Conservation (phyloP, 1,140 invertebrate species). For the Drosophila gunungcola region DNA sequence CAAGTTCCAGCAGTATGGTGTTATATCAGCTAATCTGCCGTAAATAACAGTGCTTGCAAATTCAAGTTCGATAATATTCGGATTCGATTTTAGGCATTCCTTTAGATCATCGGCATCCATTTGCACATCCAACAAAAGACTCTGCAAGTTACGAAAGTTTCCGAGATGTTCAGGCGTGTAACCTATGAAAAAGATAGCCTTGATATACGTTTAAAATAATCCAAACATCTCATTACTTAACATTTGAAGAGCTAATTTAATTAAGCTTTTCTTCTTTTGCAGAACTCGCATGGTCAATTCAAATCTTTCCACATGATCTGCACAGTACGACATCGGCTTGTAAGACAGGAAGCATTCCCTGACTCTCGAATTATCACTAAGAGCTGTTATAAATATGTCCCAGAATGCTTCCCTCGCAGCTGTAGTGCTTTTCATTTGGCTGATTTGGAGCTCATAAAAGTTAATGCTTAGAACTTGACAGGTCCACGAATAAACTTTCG, state of each 20-base stretch:
- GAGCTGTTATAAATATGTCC: neutral
- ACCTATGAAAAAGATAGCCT: neutral
- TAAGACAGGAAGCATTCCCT: neutral
- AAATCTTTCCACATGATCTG: conserved; percentile 8
- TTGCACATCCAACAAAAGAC: neutral
- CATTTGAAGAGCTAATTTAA: neutral
- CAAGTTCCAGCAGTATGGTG: conserved; percentile 4
- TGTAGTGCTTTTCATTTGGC: neutral
- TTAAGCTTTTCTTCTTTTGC: neutral
- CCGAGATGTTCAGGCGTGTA: conserved; percentile 2
- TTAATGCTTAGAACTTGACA: neutral
- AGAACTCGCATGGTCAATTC: conserved; percentile 8
- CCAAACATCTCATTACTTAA: neutral
- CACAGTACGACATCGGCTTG: neutral
- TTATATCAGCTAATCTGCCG: conserved; percentile 13
- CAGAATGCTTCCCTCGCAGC: neutral
- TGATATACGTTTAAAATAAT: too few relatives aligned
- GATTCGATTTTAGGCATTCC: conserved; percentile 4
- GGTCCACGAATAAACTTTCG: neutral
- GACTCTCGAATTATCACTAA: neutral
- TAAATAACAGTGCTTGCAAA: conserved; percentile 2
- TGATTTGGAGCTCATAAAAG: neutral
- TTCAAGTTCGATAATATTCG: neutral
- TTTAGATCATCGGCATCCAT: conserved; percentile 1
- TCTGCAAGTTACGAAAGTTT: neutral